Evolutionary conservation across 92 coral and sea anemone genomes (phyloP), one percentile per base, ranked within the genome.

Genomic region (Actinernus sp.): DNA sequence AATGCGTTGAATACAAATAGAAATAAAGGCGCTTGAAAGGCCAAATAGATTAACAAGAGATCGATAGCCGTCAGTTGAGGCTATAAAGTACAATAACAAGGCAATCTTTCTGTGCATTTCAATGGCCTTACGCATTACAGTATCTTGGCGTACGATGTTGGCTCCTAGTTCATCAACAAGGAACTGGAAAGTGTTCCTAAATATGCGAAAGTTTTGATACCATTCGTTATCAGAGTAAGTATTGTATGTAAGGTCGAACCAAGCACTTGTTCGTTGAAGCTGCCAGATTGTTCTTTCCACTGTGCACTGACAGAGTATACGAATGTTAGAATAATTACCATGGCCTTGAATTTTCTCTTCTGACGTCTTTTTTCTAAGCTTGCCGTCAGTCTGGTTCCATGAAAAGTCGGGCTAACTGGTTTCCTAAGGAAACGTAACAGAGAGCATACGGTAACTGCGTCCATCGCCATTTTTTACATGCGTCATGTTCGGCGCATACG

Each of bases 31-130:
- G 22, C 59, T 51, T 9, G 73, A 65, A 49, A 66, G 48, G 22
- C 74, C 62, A 66, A 33, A 65, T 38, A 66, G 63, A 17, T 50
- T 66, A 4, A 34, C 50, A 48, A 51, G 43, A 27, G 74, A 6
- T 66, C 74, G 26, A 66, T 66, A 66, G 17, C 47, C 62, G 19
- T 34, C 51, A 3, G 74, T 66, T 33, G 60, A 66, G 32, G 53
- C 74, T 33, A 50, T n/a, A 54, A 30, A 52, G 61, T 66, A 66
- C 60, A 63, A 44, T 31, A 48, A 39, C 55, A 63, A 31, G 12
- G 56, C 70, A 11, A 63, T 26, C 33, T 30, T 54, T 21, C 53
- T 54, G 51, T 53, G 34, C 22, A 55, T 62, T 67, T 39, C 49
- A 52, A 67, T 34, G 9, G 74, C 74, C 26, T 67, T 67, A 34